Evolutionary conservation across 2,113 vertebrate genomes (phyloP).

Genomic region (Gymnarchus niloticus): DNA sequence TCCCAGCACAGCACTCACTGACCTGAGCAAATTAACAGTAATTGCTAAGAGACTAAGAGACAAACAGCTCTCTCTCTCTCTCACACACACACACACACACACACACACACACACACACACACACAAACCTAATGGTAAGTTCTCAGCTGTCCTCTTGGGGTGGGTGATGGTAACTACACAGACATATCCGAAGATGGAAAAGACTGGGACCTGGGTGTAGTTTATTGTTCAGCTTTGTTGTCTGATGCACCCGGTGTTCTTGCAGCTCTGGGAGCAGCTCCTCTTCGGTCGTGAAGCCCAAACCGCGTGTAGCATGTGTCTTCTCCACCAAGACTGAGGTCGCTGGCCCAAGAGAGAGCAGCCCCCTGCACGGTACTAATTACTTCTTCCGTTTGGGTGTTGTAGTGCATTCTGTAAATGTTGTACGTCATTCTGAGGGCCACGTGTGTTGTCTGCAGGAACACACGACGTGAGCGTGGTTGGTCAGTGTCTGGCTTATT

Average conservation of each 20-base stretch:
- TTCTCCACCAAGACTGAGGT: conserved; percentile 59
- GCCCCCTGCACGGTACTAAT: conserved; percentile 69
- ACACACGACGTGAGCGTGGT: conserved; percentile 61
- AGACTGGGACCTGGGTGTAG: not conserved
- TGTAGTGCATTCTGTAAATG: conserved; percentile 6
- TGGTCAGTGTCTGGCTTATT: conserved; percentile 65
- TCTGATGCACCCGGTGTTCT: conserved; percentile 7
- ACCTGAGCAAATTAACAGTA: too few relatives aligned
- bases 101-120: not conserved
- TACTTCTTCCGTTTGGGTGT: too few relatives aligned
- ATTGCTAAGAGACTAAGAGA: too few relatives aligned
- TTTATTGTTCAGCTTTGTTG: not conserved
- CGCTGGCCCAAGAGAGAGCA: conserved; percentile 51
- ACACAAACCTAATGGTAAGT: not conserved
- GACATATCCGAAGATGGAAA: not conserved
- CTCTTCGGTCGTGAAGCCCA: conserved; percentile 57
- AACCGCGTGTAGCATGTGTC: conserved; percentile 47
- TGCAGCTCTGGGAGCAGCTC: conserved; percentile 69
- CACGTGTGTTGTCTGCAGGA: conserved; percentile 26
- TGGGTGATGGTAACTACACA: not conserved
- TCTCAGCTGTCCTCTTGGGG: not conserved
- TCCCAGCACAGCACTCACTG: too few relatives aligned
- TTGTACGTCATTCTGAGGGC: conserved; percentile 42
- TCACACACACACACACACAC: too few relatives aligned
- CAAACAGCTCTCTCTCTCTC: too few relatives aligned